Percentiles rank a stretch among this genome's conserved stretches.
phyloP scores from a whole-genome alignment of 2,797 vertebrate species.

The Falco rusticolus region DNA sequence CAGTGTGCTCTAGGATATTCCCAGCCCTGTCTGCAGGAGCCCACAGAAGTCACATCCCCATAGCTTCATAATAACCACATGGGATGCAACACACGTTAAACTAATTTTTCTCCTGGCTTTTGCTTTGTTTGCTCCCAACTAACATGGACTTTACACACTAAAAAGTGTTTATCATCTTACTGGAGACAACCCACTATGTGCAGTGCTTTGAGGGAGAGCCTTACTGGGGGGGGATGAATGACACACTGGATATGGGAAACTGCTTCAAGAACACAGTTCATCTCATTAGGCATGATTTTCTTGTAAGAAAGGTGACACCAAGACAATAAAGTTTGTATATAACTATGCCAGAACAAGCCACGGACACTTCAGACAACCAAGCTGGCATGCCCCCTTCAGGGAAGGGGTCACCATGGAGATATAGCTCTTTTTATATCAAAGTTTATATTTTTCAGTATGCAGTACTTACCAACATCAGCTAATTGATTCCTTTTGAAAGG shows the following conservation, averaged over 20 bases:
- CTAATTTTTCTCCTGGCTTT: neutral
- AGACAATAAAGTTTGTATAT: neutral
- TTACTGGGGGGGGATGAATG: neutral
- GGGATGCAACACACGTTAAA: neutral
- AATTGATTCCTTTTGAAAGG: neutral
- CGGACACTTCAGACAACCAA: neutral
- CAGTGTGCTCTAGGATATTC: accelerated
- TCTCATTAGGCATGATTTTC: neutral
- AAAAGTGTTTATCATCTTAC: neutral
- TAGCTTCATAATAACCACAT: neutral
- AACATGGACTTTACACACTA: neutral
- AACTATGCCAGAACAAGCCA: neutral
- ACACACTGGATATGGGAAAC: neutral
- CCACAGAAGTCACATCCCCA: neutral
- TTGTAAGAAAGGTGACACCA: neutral
- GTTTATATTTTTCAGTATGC: neutral
- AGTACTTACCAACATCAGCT: neutral
- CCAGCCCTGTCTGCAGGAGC: accelerated
- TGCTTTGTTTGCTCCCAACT: neutral
- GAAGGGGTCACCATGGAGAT: neutral
- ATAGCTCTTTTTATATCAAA: neutral
- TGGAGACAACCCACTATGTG: neutral
- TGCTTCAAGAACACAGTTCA: neutral
- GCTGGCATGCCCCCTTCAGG: neutral
- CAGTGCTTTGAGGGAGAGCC: neutral